Base-by-base conservation (phyloP, 2,888 invertebrate species). In the Augiades crinisus region DNA sequence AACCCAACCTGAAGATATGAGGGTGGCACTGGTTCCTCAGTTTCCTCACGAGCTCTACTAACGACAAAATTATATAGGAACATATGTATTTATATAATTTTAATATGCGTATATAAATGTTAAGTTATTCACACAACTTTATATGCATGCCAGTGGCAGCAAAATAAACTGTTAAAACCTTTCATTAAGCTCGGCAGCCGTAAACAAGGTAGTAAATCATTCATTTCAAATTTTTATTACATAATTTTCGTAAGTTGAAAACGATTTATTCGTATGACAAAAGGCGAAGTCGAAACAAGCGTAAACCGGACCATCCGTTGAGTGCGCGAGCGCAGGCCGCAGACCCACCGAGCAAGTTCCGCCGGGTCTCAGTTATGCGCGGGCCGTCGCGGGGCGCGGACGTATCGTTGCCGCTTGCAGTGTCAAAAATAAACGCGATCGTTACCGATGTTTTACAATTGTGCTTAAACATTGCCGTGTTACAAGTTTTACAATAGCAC, bases 281-380 rank as follows among this genome's bases (percentile, higher is more conserved):
- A 82, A 81, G 79, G 68, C 72, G 65, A 72, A 75, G 78, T 69
- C 72, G 72, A 76, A 75, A 75, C 70, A 68, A 70, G 66, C 62
- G 59, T 53, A 69, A 86, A 86, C 87, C 87, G 87, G 87, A 78
- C 84, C 75, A 80, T 82, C 79, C 74, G 79, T 75, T 76, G 74
- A n/a, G 66, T 66, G 68, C 65, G 59, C 61, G 49, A 54, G 76
- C 79, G 82, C 75, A 72, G 65, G 81, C 79, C 70, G 81, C 75
- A 71, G 66, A 83, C 80, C 70, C 67, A 70, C 80, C 79, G 59
- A 68, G 75, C 84, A 65, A 79, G 82, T 82, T 76, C 71, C 65
- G 70, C 63, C 63, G 61, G 63, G 57, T 45, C 61, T 54, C 56
- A 53, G 53, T 49, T 47, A 44, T 51, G 46, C 60, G 59, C 70